A percentile compares a stretch with the other conserved stretches of the same genome.
Evolutionary conservation across 2,888 invertebrate genomes (phyloP).

Genomic region (Stenodera caucasica): DNA sequence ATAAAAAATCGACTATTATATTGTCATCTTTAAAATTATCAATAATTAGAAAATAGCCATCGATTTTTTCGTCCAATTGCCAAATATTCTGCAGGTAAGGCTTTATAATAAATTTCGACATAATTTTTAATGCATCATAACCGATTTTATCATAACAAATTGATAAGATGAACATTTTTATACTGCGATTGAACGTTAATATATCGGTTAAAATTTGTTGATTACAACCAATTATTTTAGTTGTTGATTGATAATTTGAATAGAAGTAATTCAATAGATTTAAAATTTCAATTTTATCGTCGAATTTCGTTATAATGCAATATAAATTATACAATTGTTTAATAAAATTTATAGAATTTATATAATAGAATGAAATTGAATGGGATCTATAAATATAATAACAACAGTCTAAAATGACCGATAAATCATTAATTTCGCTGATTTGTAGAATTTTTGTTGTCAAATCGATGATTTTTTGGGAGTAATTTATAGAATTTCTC

Average conservation of each 20-base stretch:
- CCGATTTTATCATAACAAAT: slow-evolving; percentile 3
- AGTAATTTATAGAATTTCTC: slow-evolving; percentile 13
- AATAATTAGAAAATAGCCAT: slow-evolving; percentile 15
- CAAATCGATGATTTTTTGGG: slow-evolving; percentile 31
- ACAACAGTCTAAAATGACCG: slow-evolving; percentile 28
- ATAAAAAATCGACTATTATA: slow-evolving; percentile 17
- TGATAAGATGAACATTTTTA: background rate
- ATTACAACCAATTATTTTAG: slow-evolving; percentile 16
- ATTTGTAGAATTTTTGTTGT: slow-evolving; percentile 25
- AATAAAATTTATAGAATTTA: slow-evolving; percentile 30
- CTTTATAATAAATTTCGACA: slow-evolving; percentile 13
- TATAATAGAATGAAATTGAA: slow-evolving; percentile 20
- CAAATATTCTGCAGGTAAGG: slow-evolving; percentile 29
- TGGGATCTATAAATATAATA: slow-evolving; percentile 29
- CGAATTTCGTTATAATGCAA: slow-evolving; percentile 22
- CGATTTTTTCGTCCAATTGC: slow-evolving; percentile 21
- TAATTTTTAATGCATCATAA: slow-evolving; percentile 16
- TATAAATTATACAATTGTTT: slow-evolving; percentile 30
- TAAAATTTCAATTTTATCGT: slow-evolving; percentile 21
- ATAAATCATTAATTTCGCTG: slow-evolving; percentile 23
- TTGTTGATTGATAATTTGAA: slow-evolving; percentile 15
- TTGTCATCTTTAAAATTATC: slow-evolving; percentile 14
- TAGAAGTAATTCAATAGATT: slow-evolving; percentile 26
- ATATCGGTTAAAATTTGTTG: slow-evolving; percentile 20
- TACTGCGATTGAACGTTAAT: slow-evolving; percentile 10